A percentile compares a stretch with the other conserved stretches of the same genome.
phyloP scores from a whole-genome alignment of 2,888 invertebrate species.

The Hirtodrosophila trivittata region DNA sequence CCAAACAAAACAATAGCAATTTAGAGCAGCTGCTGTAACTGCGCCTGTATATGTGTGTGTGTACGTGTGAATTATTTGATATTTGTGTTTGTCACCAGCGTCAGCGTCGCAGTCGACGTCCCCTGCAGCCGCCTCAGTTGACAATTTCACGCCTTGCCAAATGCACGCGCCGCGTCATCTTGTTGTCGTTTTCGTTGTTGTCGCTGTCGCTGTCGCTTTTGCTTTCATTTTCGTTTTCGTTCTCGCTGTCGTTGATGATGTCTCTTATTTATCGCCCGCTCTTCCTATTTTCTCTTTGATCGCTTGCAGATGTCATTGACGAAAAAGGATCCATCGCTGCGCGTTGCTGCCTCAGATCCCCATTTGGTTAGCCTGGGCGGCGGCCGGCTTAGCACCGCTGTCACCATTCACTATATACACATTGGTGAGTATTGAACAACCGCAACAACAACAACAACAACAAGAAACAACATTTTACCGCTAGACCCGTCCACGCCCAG shows the following conservation, averaged over 20 bases:
- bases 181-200: slow-evolving; percentile 3
- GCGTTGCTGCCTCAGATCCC: slow-evolving; percentile 91
- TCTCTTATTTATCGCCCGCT: slow-evolving; percentile 11
- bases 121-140: slow-evolving; percentile 44
- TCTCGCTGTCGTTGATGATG: slow-evolving; percentile 2
- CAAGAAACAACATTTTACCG: not conserved
- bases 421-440: slow-evolving; percentile 87
- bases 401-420: slow-evolving; percentile 94
- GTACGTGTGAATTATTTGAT: slow-evolving; percentile 18
- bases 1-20: slow-evolving; percentile 42
- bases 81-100: slow-evolving; percentile 26
- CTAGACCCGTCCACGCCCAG: not conserved
- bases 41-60: slow-evolving; percentile 18
- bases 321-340: slow-evolving; percentile 84
- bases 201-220: slow-evolving; percentile 3
- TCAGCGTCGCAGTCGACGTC: slow-evolving; percentile 4
- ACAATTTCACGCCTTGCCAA: slow-evolving; percentile 58
- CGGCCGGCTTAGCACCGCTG: slow-evolving; percentile 95
- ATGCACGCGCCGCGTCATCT: slow-evolving; percentile 46
- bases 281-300: slow-evolving; percentile 28
- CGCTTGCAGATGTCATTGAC: slow-evolving; percentile 83
- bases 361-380: slow-evolving; percentile 96
- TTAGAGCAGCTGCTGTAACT: slow-evolving; percentile 48
- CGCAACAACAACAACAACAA: not conserved
- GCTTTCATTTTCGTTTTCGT: slow-evolving; percentile 2